phyloP scores from a whole-genome alignment of 2,113 vertebrate species.

The Tamias sibiricus region DNA sequence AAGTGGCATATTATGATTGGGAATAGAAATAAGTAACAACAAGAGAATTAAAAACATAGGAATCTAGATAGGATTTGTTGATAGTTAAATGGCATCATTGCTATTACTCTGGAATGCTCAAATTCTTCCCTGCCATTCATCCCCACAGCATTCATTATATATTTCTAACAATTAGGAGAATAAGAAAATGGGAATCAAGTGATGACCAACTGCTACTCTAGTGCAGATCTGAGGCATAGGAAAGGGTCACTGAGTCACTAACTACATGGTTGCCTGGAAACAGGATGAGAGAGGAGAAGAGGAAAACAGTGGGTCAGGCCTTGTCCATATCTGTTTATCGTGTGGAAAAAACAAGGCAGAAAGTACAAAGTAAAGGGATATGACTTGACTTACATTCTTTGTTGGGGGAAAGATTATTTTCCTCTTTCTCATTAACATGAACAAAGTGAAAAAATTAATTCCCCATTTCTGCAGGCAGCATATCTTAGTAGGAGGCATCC shows the following conservation, averaged over 20 bases:
- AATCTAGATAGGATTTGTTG: neutral
- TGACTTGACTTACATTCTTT: neutral
- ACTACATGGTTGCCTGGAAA: neutral
- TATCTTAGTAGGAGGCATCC: neutral
- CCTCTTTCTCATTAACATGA: neutral
- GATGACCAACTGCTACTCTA: neutral
- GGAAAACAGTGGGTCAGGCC: neutral
- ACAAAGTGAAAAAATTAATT: too few species aligned
- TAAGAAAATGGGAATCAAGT: slow-evolving; percentile 3
- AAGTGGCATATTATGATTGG: neutral
- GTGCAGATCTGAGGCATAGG: neutral
- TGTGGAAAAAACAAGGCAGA: neutral
- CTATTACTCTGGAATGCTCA: neutral
- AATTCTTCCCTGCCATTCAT: neutral
- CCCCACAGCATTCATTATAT: neutral
- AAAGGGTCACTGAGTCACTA: neutral
- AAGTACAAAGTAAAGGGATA: neutral
- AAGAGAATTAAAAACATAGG: neutral
- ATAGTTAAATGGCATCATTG: neutral
- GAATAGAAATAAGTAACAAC: neutral
- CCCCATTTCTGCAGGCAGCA: neutral
- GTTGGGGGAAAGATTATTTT: neutral
- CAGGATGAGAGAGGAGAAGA: neutral
- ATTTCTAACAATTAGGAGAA: neutral
- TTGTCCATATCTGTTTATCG: neutral